Percentiles rank a stretch among this genome's conserved stretches.
phyloP scores from a whole-genome alignment of 1,140 invertebrate genomes.

The Epicauta chinensis region DNA sequence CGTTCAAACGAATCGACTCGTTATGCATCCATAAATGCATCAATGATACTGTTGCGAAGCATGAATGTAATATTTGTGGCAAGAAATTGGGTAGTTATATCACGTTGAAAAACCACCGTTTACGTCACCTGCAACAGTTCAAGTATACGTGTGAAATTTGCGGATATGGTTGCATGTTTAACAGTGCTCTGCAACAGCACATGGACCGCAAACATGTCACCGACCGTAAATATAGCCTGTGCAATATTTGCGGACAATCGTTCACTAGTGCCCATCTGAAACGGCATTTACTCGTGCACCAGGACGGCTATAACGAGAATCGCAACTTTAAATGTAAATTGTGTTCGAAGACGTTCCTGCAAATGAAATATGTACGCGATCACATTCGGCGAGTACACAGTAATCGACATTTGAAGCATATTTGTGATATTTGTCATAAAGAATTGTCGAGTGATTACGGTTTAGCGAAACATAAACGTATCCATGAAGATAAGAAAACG shows the following conservation, averaged over 20 bases:
- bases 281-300: neutral
- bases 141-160: too few relatives aligned
- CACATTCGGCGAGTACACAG: neutral
- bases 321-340: neutral
- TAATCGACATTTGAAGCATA: neutral
- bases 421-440: neutral
- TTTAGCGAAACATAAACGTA: neutral
- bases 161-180: too few relatives aligned
- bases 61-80: too few relatives aligned
- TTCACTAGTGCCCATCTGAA: neutral
- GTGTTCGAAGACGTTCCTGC: neutral
- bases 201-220: neutral
- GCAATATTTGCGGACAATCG: conserved; percentile 3
- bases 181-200: neutral
- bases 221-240: neutral
- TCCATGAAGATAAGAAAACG: neutral
- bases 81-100: conserved; percentile 16
- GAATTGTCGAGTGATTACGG: neutral
- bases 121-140: too few relatives aligned
- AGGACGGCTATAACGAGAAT: neutral
- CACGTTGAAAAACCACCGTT: neutral
- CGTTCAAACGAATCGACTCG: neutral
- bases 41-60: too few relatives aligned
- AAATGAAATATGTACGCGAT: neutral
- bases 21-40: neutral